These are phyloP conservation scores for Corvus cornix DNA, from an alignment of 2,113 vertebrate species.

Conservation along the genomic window DNA sequence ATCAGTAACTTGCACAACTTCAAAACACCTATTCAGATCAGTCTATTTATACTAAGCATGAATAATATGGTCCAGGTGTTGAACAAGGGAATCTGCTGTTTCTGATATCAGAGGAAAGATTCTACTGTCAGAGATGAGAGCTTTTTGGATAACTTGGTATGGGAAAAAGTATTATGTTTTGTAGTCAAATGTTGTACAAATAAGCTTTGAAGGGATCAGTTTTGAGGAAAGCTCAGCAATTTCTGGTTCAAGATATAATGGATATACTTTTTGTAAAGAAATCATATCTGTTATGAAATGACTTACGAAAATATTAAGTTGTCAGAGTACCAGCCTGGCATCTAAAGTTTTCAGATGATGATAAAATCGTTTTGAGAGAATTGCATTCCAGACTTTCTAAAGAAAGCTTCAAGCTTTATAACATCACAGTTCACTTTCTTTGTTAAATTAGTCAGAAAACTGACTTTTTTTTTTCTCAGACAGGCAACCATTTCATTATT, in stretches of 20 bases:
- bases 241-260: not conserved
- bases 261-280: not conserved
- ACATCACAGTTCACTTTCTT: not conserved
- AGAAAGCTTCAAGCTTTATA: not conserved
- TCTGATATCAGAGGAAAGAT: not conserved
- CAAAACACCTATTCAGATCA: not conserved
- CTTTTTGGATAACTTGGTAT: not conserved
- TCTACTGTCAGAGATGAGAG: not conserved
- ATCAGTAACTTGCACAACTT: not conserved
- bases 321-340: not conserved
- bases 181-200: not conserved
- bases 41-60: not conserved
- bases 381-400: not conserved
- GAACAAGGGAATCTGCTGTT: not conserved
- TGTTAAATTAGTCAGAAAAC: not conserved
- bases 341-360: not conserved
- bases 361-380: not conserved
- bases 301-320: not conserved
- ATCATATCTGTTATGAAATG: not conserved
- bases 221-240: not conserved
- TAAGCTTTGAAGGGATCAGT: not conserved
- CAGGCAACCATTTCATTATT: not conserved
- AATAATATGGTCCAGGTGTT: not conserved
- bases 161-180: not conserved
- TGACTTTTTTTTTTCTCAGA: not conserved